Evolutionary conservation across 2,888 invertebrate genomes (phyloP), one percentile per base, ranked within the genome.

Genomic region (Stratiomys singularior): DNA sequence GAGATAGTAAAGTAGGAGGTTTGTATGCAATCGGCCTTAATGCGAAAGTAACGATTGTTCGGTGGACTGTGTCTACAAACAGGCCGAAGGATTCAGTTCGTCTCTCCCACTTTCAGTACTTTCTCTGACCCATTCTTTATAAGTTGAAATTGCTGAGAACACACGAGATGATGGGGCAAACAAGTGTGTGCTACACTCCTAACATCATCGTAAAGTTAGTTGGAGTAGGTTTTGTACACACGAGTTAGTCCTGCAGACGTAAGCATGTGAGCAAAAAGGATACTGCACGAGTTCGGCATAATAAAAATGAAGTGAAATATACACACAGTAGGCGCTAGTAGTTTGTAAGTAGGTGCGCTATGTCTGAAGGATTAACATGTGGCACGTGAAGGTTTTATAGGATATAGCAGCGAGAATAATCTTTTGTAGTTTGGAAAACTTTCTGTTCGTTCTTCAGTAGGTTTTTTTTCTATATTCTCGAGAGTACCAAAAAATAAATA

Each of bases 211-310:
- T 69, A 69, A 69, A 69, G 21, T n/a, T 21, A 27, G 69, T 69
- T 69, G 69, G 69, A 69, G 47, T 69, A 69, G 69, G 69, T 25
- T 69, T 69, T 47, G 47, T 69, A 69, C 2, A 23, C 69, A 46
- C 46, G n/a, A 69, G 25, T 5, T 69, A 25, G 2, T 69, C 18
- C 18, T 3, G 69, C n/a, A 66, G 37, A 30, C 64, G 37, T 46
- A 69, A 69, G 69, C 69, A 21, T 47, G 25, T 21, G 4, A 69
- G 46, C 11, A 13, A 47, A 18, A 37, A 44, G 25, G 25, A 46
- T 44, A 47, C 44, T 18, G 47, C 27, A 69, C 69, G 69, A 69
- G 47, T n/a, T 69, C 9, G 47, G 46, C 27, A 69, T 69, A 69
- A 23, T 25, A 69, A 44, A 69, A 23, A 9, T 13, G n/a, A 52